Evolutionary conservation across 2,888 invertebrate species (phyloP).

Genomic region (Xestia rhomboidea): DNA sequence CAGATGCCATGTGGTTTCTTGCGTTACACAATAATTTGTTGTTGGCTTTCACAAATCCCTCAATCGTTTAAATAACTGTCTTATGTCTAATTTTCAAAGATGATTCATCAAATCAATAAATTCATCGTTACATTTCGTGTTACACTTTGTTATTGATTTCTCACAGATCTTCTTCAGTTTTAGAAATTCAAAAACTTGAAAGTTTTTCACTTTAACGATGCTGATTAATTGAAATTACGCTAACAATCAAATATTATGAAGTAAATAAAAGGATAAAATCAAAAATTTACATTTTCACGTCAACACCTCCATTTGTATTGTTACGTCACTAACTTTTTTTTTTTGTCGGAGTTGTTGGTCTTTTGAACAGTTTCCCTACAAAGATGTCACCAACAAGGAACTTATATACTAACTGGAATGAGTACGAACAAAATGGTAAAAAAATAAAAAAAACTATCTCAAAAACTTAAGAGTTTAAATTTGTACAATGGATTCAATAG

Average conservation of each 20-base stretch:
- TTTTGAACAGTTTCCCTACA: constrained; percentile 3
- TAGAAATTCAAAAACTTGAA: constrained; percentile 34
- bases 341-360: not conserved
- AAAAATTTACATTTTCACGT: constrained; percentile 59
- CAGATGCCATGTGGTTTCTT: constrained; percentile 55
- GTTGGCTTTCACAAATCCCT: constrained; percentile 45
- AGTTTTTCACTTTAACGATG: constrained; percentile 48
- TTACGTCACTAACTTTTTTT: constrained; percentile 36
- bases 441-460: too few species aligned
- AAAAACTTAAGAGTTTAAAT: too few species aligned
- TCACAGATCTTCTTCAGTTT: constrained; percentile 39
- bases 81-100: constrained; percentile 28
- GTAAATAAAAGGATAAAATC: constrained; percentile 22
- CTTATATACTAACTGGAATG: too few species aligned
- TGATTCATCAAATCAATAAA: constrained; percentile 57
- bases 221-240: constrained; percentile 28
- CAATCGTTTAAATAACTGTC: constrained; percentile 17
- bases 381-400: too few species aligned
- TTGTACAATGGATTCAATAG: too few species aligned
- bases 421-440: too few species aligned
- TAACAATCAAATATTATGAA: constrained; percentile 23
- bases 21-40: constrained; percentile 57
- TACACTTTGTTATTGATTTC: constrained; percentile 42
- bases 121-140: constrained; percentile 53
- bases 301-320: constrained; percentile 66